Evolutionary conservation across 2,888 invertebrate species (phyloP).

Genomic region (Masnerella sp.): DNA sequence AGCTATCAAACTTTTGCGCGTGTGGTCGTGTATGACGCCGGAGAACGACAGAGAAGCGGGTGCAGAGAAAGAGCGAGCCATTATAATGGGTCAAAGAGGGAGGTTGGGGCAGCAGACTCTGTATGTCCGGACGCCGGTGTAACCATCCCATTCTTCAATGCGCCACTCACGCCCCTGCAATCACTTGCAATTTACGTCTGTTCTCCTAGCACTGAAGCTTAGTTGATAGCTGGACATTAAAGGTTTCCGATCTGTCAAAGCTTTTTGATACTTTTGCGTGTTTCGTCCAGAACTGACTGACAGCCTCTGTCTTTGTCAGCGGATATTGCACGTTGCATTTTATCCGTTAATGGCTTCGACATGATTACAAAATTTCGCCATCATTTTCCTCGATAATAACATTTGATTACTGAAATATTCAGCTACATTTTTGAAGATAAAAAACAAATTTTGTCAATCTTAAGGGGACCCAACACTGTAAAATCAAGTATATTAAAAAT

Average conservation of each 20-base stretch:
- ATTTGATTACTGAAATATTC: too few species aligned
- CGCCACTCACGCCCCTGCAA: conserved; percentile 58
- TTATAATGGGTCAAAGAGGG: conserved; percentile 54
- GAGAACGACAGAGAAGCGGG: conserved; percentile 21
- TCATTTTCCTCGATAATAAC: too few species aligned
- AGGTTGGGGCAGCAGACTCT: conserved; percentile 50
- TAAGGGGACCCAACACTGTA: too few species aligned
- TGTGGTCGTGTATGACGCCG: conserved; percentile 48
- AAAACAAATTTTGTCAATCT: too few species aligned
- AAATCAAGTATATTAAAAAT: too few species aligned
- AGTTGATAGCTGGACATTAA: conserved; percentile 60
- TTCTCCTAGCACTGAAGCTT: conserved; percentile 60
- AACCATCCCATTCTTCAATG: conserved; percentile 60
- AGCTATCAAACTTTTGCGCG: conserved; percentile 56
- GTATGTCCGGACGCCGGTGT: conserved; percentile 56
- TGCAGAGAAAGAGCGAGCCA: conserved; percentile 25
- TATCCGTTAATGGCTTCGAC: too few species aligned
- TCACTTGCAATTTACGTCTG: conserved; percentile 62
- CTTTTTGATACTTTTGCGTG: conserved; percentile 60
- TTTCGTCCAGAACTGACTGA: conserved; percentile 27
- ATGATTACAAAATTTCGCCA: too few species aligned
- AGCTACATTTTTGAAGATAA: too few species aligned
- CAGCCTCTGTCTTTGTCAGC: conserved; percentile 8
- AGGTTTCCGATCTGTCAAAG: conserved; percentile 62
- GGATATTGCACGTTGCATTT: not conserved